Evolutionary conservation across 2,113 vertebrate species (phyloP).

Genomic region (Thomomys bottae): DNA sequence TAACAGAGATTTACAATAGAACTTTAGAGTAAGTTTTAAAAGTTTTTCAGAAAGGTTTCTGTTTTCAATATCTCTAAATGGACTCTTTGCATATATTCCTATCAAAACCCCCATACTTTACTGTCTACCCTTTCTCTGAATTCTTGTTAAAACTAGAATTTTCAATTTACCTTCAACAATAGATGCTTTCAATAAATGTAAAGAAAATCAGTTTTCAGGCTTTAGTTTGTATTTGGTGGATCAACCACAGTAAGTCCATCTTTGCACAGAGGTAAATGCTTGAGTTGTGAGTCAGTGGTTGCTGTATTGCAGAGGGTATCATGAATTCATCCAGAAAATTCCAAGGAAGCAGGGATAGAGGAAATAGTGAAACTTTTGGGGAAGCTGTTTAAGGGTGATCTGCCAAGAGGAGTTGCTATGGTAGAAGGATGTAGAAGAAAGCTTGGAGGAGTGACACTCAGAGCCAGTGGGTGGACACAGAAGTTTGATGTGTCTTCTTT

Average conservation of each 20-base stretch:
- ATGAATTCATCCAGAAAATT: not conserved
- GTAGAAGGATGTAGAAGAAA: not conserved
- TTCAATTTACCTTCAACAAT: conserved; percentile 30
- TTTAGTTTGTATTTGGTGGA: not conserved
- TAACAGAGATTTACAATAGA: too few species aligned
- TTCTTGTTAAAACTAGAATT: not conserved
- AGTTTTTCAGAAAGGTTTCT: not conserved
- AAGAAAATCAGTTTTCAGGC: not conserved
- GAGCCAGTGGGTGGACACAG: not conserved
- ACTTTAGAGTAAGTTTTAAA: not conserved
- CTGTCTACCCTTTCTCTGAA: not conserved
- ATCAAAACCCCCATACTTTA: not conserved
- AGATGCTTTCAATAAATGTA: not conserved
- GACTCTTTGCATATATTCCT: not conserved
- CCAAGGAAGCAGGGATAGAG: not conserved
- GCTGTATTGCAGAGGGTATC: too few species aligned
- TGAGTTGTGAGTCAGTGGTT: not conserved
- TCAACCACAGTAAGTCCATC: not conserved
- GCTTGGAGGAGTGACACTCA: not conserved
- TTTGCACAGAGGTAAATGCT: not conserved
- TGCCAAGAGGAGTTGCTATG: not conserved
- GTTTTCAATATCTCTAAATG: not conserved
- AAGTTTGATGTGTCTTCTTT: accelerated
- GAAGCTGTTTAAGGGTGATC: not conserved
- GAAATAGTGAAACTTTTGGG: not conserved